Base-by-base conservation (phyloP, 2,797 vertebrate species). In the Paedocypris micromegethes region DNA sequence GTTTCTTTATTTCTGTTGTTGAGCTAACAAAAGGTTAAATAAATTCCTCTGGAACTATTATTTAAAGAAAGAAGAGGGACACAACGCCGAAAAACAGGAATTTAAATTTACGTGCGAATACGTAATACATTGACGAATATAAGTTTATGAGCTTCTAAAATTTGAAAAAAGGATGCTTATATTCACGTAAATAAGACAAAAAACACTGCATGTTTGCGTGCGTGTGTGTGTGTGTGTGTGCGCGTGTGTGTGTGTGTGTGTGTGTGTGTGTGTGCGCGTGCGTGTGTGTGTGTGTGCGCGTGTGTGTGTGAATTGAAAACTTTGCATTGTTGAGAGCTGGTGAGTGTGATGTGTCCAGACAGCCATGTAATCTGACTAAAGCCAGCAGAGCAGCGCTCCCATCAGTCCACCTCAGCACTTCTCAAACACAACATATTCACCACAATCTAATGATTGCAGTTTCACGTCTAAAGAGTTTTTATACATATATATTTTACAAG, bases 341-440 rank as follows among this genome's bases (percentile, higher is more conserved):
- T 75, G 84, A 87, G 83, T 81, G 79, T 87, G 84, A 88, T 86
- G 82, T 77, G 79, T 80, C 84, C 84, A 88, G 88, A 83, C 86
- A 89, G 79, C 85, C 86, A 84, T 89, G 84, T 86, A 88, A 90
- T 86, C 85, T 80, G 69, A 71, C 76, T 82, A 83, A 77, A 81
- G 79, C 79, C 81, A 87, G 83, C 82, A 81, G 53, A 44, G 51
- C 55, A 44, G 64, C 39, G 71, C 72, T 58, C 58, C 70, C 68
- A 75, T 45, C 53, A 75, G 73, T 54, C 78, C 66, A 80, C 60
- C 73, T 70, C 63, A 72, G 66, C 62, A 66, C 69, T 70, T 61
- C 77, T 60, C 56, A 61, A 43, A 48, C 51, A 69, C 56, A 9
- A 72, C 51, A 48, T 74, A 55, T 71, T 64, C 51, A 49, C 58